Evolutionary conservation across 2,113 vertebrate species (phyloP).

Genomic region (Vicugna pacos): DNA sequence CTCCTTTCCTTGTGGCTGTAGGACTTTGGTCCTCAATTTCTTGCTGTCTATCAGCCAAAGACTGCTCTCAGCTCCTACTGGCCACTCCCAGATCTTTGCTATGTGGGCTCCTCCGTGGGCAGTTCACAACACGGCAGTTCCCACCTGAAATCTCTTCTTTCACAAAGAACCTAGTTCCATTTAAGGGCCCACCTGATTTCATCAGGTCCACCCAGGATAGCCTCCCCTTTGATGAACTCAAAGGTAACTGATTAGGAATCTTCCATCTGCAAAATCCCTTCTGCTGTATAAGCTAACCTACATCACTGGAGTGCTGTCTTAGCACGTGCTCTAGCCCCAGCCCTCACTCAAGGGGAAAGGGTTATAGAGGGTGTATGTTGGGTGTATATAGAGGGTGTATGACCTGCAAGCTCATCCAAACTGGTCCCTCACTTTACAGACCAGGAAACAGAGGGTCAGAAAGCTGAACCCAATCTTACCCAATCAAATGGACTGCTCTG

Average conservation of each 20-base stretch:
- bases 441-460: neutral
- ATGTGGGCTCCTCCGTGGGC: neutral
- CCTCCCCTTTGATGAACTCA: neutral
- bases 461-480: neutral
- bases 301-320: neutral
- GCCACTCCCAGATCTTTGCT: neutral
- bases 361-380: neutral
- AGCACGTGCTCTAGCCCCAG: neutral
- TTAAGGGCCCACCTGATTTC: neutral
- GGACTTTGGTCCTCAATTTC: neutral
- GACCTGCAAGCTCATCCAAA: neutral
- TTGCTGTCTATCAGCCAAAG: neutral
- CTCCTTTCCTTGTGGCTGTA: neutral
- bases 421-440: neutral
- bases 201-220: neutral
- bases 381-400: neutral
- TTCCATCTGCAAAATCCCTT: neutral
- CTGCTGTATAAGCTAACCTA: neutral
- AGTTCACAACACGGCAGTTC: neutral
- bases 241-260: neutral
- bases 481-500: neutral
- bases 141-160: neutral
- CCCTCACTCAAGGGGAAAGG: neutral
- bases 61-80: neutral
- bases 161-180: neutral